Conservation (phyloP, 2,113 vertebrate species). For the Halcyon senegalensis region DNA sequence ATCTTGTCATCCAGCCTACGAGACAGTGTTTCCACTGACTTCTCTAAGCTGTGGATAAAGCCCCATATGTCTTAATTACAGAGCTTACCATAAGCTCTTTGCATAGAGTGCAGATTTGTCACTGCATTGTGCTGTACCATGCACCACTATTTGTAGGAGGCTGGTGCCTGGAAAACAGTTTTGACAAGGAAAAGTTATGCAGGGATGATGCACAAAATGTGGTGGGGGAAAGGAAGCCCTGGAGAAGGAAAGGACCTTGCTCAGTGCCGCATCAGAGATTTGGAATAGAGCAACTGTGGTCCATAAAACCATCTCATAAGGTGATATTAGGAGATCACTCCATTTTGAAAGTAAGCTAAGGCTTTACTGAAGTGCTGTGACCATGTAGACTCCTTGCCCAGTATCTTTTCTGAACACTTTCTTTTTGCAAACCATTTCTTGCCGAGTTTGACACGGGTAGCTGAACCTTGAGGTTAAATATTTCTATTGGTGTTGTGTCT, state of each 20-base stretch:
- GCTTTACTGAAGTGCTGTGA: neutral
- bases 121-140: neutral
- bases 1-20: constrained; percentile 36
- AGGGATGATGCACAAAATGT: neutral
- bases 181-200: neutral
- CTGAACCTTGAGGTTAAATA: neutral
- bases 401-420: neutral
- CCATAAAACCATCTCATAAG: neutral
- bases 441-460: neutral
- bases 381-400: neutral
- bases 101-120: constrained; percentile 15
- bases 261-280: neutral
- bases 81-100: constrained; percentile 51
- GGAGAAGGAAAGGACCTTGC: neutral
- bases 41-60: constrained; percentile 46
- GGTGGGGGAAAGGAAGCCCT: neutral
- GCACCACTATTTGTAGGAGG: neutral
- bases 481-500: neutral
- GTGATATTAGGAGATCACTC: neutral
- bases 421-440: neutral
- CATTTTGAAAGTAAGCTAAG: neutral
- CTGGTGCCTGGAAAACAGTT: neutral
- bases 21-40: constrained; percentile 30
- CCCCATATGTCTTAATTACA: constrained; percentile 57
- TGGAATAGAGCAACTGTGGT: neutral